Percentiles rank a stretch among this genome's conserved stretches.
Conservation (phyloP, 2,888 invertebrate species). For the Drosophila melanosoma region DNA sequence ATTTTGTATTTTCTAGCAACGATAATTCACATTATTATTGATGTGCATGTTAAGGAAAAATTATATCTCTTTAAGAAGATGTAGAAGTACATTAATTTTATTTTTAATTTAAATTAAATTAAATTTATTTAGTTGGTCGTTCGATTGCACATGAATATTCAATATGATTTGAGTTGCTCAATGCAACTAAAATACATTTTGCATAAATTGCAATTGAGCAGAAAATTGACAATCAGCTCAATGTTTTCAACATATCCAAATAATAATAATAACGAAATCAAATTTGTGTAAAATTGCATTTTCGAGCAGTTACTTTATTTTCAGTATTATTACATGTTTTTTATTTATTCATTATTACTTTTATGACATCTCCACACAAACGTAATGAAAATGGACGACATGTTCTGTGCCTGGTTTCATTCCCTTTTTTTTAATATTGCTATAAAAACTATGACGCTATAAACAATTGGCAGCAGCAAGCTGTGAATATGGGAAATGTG, state of each 20-base stretch:
- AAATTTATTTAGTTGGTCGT: background rate
- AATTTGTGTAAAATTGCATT: constrained; percentile 61
- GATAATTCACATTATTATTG: background rate
- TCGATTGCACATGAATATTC: background rate
- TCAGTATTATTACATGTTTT: background rate
- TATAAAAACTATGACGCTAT: constrained; percentile 32
- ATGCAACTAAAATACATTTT: background rate
- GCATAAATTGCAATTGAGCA: background rate
- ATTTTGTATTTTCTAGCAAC: background rate
- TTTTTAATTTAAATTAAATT: too few species aligned
- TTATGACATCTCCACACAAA: constrained; percentile 28
- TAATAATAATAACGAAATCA: constrained; percentile 25
- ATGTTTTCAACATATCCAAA: background rate
- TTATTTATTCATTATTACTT: constrained; percentile 19
- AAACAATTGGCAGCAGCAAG: constrained; percentile 31
- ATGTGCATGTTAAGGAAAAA: background rate
- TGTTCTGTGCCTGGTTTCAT: background rate
- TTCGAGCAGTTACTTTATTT: constrained; percentile 6
- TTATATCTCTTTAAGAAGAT: background rate
- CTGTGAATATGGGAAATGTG: constrained; percentile 51
- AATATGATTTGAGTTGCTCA: background rate
- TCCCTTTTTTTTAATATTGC: constrained; percentile 19
- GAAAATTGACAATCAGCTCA: background rate
- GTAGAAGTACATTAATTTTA: too few species aligned
- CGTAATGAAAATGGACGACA: constrained; percentile 49